Percentiles rank a stretch among this genome's conserved stretches.
phyloP scores from a whole-genome alignment of 2,113 vertebrate species.

The Ptyas mucosa region DNA sequence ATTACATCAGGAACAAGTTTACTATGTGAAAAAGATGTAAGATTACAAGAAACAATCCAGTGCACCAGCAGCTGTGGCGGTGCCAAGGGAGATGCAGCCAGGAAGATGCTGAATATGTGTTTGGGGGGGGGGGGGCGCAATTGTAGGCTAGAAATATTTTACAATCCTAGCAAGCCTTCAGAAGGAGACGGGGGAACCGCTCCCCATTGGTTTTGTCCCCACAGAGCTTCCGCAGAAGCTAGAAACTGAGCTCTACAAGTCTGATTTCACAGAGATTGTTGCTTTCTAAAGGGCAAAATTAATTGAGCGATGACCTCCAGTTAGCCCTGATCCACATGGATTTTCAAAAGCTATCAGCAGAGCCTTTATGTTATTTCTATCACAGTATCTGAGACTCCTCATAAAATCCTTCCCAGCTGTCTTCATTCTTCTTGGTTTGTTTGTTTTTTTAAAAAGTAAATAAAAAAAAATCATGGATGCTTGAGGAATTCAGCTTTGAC shows the following conservation, averaged over 20 bases:
- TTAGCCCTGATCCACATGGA: not conserved
- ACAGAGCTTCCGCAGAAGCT: not conserved
- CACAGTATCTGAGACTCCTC: not conserved
- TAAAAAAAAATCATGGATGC: not conserved
- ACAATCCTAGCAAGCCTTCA: not conserved
- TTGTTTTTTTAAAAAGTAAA: not conserved
- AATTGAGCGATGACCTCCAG: not conserved
- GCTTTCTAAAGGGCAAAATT: not conserved
- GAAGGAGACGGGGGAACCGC: not conserved
- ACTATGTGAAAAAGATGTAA: slow-evolving; percentile 41
- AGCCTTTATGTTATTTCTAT: not conserved
- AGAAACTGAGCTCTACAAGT: not conserved
- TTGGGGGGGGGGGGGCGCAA: not conserved
- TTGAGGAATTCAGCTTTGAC: not conserved
- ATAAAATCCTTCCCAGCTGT: not conserved
- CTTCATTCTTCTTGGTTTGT: not conserved
- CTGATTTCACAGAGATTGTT: not conserved
- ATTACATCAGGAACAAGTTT: slow-evolving; percentile 64
- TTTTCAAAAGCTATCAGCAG: not conserved
- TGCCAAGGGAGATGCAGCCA: slow-evolving; percentile 47
- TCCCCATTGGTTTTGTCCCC: not conserved
- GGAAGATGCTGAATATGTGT: slow-evolving; percentile 37
- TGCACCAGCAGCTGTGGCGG: slow-evolving; percentile 37
- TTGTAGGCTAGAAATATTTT: not conserved
- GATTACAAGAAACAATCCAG: slow-evolving; percentile 54